phyloP scores from a whole-genome alignment of 2,113 vertebrate species.

The Jaculus jaculus region DNA sequence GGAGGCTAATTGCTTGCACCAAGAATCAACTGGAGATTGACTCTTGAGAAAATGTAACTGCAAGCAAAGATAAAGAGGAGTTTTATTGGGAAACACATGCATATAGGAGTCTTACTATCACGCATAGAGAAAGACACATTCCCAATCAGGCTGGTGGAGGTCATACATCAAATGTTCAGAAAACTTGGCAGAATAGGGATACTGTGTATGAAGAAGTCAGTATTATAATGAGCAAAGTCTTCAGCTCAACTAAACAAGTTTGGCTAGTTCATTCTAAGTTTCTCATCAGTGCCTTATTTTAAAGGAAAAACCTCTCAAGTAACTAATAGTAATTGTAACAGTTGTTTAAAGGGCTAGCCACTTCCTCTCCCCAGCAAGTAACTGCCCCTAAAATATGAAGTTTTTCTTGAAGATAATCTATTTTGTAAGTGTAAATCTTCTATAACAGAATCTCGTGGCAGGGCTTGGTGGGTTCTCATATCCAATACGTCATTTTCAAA shows the following conservation, averaged over 20 bases:
- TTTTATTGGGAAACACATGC: background rate
- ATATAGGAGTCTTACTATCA: background rate
- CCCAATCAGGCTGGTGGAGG: background rate
- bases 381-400: no score
- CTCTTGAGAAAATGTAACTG: background rate
- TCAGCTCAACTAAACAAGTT: background rate
- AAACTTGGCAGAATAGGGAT: background rate
- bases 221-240: background rate
- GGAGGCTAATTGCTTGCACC: no score
- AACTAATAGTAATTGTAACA: no score
- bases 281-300: background rate
- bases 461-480: no score
- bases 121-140: background rate
- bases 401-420: no score
- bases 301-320: background rate
- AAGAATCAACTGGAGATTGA: no score
- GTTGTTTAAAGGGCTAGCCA: no score
- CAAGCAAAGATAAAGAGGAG: background rate
- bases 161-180: background rate
- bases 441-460: no score
- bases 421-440: no score
- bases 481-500: slow-evolving; percentile 90
- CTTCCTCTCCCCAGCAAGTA: no score
- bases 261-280: background rate
- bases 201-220: background rate